phyloP scores from a whole-genome alignment of 2,888 invertebrate species.

The Atrina japonica region DNA sequence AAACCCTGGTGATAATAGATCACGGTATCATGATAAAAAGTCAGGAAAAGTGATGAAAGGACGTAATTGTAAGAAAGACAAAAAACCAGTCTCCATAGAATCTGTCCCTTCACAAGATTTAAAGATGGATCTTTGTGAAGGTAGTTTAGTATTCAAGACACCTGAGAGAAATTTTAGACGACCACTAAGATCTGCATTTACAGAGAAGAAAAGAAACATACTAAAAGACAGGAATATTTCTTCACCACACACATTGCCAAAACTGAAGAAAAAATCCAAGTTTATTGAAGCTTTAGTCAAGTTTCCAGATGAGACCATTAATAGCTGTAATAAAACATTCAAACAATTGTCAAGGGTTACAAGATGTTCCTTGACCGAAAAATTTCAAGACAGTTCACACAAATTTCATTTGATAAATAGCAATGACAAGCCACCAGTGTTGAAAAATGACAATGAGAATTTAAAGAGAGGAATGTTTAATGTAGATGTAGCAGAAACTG shows the following conservation, averaged over 20 bases:
- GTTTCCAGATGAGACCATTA: constrained; percentile 21
- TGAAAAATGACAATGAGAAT: background rate
- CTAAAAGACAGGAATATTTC: background rate
- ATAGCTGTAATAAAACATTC: background rate
- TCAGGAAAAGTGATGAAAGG: too few relatives aligned
- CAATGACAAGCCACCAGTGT: background rate
- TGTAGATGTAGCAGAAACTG: background rate
- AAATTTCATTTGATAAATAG: background rate
- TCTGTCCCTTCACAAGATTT: background rate
- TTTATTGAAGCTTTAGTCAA: background rate
- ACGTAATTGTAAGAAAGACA: background rate
- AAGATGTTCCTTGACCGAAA: constrained; percentile 1
- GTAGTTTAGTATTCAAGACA: too few relatives aligned
- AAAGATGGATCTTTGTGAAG: too few relatives aligned
- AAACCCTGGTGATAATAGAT: too few relatives aligned
- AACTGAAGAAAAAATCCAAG: background rate
- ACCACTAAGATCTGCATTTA: background rate
- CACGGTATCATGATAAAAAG: too few relatives aligned
- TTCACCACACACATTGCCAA: constrained; percentile 14
- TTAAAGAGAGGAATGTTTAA: background rate
- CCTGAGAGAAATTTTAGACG: too few relatives aligned
- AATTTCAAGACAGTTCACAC: background rate
- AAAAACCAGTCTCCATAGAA: background rate
- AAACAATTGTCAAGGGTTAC: background rate
- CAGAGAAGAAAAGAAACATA: constrained; percentile 6